Percentiles rank a stretch among this genome's conserved stretches.
Conservation (phyloP, 2,888 invertebrate genomes). For the Caenorhabditis imperialis region DNA sequence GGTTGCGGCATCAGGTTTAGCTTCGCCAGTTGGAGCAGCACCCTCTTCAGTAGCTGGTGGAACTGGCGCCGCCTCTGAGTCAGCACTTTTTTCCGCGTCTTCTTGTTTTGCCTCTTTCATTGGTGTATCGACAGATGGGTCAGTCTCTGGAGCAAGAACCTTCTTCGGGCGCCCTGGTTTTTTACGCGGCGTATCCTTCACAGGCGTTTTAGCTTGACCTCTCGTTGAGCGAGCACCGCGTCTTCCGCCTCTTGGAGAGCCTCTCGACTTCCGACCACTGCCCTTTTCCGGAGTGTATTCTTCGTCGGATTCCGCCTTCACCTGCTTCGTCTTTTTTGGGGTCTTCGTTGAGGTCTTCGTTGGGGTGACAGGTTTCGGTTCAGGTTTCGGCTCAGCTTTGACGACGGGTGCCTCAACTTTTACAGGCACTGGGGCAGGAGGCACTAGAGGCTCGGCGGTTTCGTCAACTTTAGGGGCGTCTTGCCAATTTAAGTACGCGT, state of each 20-base stretch:
- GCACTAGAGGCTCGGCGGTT: too few relatives aligned
- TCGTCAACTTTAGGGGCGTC: too few relatives aligned
- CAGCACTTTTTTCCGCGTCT: not conserved
- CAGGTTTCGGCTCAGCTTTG: too few relatives aligned
- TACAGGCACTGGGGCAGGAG: too few relatives aligned
- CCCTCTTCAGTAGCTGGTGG: not conserved
- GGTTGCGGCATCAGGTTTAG: not conserved
- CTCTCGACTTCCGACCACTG: not conserved
- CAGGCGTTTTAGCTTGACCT: too few relatives aligned
- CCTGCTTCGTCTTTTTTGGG: not conserved
- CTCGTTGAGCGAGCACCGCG: not conserved
- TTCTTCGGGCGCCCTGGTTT: too few relatives aligned
- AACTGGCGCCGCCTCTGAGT: not conserved
- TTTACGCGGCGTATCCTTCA: too few relatives aligned
- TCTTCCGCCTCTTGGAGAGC: not conserved
- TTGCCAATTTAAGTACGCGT: too few relatives aligned
- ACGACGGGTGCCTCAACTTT: too few relatives aligned
- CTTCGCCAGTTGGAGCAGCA: not conserved
- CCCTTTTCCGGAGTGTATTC: constrained; percentile 18
- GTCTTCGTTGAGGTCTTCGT: constrained; percentile 3
- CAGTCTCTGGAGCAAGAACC: too few relatives aligned
- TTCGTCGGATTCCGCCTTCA: constrained; percentile 7
- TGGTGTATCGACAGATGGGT: too few relatives aligned
- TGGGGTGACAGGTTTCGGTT: not conserved
- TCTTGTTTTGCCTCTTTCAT: constrained; percentile 2